Conservation (phyloP, 2,113 vertebrate genomes). For the Australoheros scitulus region DNA sequence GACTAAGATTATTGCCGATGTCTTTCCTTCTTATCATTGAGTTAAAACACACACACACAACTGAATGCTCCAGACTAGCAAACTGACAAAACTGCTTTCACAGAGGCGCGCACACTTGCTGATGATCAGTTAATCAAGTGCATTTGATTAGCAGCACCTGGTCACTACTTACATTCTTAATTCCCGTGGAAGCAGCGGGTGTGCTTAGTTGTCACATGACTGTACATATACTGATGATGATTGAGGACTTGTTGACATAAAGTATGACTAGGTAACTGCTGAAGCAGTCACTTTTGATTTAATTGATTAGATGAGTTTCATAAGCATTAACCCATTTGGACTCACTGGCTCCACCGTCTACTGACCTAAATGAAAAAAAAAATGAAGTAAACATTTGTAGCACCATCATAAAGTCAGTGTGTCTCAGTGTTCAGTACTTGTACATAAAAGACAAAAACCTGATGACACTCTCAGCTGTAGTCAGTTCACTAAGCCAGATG, state of each 20-base stretch:
- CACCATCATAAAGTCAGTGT: neutral
- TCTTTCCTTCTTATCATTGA: rapidly evolving
- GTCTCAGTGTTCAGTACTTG: neutral
- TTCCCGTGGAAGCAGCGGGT: neutral
- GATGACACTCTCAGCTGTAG: neutral
- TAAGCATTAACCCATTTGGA: neutral
- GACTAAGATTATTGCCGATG: neutral
- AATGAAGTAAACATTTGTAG: neutral
- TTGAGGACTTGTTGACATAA: neutral
- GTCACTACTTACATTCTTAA: neutral
- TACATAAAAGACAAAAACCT: neutral
- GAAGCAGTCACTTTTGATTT: neutral
- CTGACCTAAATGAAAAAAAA: neutral
- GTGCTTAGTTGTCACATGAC: neutral
- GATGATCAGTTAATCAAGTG: neutral
- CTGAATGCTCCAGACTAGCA: neutral
- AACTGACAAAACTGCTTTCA: neutral
- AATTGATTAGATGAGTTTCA: neutral
- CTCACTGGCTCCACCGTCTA: neutral
- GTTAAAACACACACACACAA: neutral
- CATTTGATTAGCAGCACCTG: neutral
- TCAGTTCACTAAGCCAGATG: neutral
- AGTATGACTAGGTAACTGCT: neutral
- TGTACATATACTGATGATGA: neutral
- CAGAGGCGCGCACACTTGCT: neutral